Conservation (phyloP, 1,140 invertebrate genomes). For the Nasonia giraulti region DNA sequence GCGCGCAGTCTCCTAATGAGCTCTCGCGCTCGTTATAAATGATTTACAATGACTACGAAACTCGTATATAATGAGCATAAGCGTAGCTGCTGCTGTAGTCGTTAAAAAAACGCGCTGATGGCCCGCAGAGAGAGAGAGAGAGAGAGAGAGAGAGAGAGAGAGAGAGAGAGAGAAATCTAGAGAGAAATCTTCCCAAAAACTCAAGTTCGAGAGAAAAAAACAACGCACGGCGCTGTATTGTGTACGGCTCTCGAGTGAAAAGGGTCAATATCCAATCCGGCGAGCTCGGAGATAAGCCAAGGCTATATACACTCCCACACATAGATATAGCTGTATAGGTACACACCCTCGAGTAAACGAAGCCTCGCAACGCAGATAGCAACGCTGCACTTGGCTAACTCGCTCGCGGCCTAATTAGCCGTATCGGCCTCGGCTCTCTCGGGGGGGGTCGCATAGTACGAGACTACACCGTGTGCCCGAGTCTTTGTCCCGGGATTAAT, state of each 20-base stretch:
- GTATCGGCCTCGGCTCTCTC: background rate
- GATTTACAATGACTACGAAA: background rate
- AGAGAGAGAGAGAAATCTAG: too few species aligned
- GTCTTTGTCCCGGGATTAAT: background rate
- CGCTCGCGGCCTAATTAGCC: slow-evolving; percentile 22
- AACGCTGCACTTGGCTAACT: background rate
- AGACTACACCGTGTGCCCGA: background rate
- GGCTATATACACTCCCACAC: background rate
- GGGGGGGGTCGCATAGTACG: background rate
- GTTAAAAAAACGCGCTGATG: background rate
- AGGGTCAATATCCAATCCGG: background rate
- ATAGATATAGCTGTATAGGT: too few species aligned
- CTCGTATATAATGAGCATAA: background rate
- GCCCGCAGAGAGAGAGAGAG: too few species aligned
- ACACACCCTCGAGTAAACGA: background rate
- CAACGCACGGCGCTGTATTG: background rate
- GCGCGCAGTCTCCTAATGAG: background rate
- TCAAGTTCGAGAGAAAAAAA: background rate
- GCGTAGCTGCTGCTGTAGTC: background rate
- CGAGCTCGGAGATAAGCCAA: background rate
- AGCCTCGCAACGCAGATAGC: background rate
- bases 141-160: too few species aligned
- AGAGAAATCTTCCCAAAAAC: background rate
- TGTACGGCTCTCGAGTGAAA: background rate
- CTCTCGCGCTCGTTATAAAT: background rate